Evolutionary conservation across 2,113 vertebrate genomes (phyloP), one percentile per base, ranked within the genome.

Genomic region (Onychostoma macrolepis): DNA sequence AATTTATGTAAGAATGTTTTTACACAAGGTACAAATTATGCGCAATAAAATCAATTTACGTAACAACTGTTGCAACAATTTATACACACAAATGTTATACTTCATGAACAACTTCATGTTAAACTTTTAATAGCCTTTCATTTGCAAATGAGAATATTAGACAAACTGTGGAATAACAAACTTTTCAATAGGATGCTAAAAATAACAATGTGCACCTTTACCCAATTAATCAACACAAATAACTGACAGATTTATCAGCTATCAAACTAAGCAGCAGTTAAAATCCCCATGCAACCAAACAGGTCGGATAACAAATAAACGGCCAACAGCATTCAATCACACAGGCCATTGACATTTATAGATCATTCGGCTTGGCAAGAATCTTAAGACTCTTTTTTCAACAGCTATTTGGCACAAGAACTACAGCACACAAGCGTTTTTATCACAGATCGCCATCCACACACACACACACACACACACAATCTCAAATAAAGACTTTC

Each of bases 301-400:
- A n/a, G 33, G 9, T 33, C 2, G 13, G 76, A 56, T 1, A 17
- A 33, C 28, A 61, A 38, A 80, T 26, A 61, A 63, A 13, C 11
- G 0, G n/a, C 13, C 8, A 81, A 17, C 58, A 11, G 19, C 19
- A 6, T 38, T 80, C 19, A 80, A 30, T 58, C 79, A 63, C 24
- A 61, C 36, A 80, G 38, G 19, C n/a, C 61, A 30, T 0, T 83
- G 80, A 69, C 80, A 83, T 69, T 71, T 83, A 71, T 69, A 83
- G 43, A 83, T 69, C 61, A 82, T 48, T 48, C 36, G 21, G 58
- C 41, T 48, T 69, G 61, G 41, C 38, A 82, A 48, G 80, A 82
- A 69, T 30, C 80, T 19, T 8, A 9, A 6, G 11, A 17, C 19
- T 61, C 78, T 61, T 41, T 15, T 61, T 80, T 80, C 78, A 80